Conservation (phyloP, 2,113 vertebrate species). For the Hoplias malabaricus region DNA sequence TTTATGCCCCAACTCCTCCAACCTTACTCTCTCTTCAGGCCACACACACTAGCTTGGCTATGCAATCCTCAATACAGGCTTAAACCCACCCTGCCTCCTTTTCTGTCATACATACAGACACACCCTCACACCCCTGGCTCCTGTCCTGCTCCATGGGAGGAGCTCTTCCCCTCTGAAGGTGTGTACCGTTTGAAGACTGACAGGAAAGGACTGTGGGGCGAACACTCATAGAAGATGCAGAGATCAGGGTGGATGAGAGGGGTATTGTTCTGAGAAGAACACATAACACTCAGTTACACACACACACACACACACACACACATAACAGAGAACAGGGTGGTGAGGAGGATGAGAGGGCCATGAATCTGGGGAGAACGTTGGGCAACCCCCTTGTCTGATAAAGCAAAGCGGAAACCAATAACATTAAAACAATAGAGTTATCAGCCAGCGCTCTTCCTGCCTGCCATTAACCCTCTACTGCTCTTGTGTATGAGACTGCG, state of each 20-base stretch:
- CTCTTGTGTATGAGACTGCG: background rate
- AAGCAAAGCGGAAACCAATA: conserved; percentile 54
- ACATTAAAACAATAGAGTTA: conserved; percentile 62
- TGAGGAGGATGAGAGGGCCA: conserved; percentile 23
- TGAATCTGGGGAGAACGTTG: conserved; percentile 27
- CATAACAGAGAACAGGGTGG: conserved; percentile 6
- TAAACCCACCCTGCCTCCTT: background rate
- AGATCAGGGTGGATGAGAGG: background rate
- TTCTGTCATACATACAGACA: background rate
- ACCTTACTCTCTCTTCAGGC: background rate
- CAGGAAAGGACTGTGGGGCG: background rate
- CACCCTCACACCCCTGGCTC: background rate
- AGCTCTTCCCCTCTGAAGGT: background rate
- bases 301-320: conserved; percentile 11
- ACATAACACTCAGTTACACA: background rate
- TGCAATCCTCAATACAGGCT: too few species aligned
- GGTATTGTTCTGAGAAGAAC: background rate
- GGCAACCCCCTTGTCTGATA: conserved; percentile 47
- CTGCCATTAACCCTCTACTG: conserved; percentile 49
- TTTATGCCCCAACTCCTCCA: background rate
- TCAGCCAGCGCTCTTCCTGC: conserved; percentile 51
- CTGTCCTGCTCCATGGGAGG: background rate
- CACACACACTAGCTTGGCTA: too few species aligned
- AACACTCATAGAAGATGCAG: too few species aligned
- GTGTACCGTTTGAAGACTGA: background rate